phyloP scores from a whole-genome alignment of 2,888 invertebrate genomes.

The Xestia xanthographa region DNA sequence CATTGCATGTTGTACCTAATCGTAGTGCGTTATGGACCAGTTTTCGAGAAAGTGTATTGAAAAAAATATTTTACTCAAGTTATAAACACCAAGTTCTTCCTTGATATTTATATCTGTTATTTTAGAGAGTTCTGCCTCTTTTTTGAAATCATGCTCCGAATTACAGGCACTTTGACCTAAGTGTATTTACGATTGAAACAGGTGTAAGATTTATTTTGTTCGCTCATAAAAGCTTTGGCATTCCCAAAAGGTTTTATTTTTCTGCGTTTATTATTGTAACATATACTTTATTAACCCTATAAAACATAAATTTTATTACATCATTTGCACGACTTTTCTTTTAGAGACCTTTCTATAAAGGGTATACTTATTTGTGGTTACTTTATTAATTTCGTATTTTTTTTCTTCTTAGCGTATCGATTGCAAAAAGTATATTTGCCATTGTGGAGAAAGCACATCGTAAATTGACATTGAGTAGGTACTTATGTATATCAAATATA shows the following conservation, averaged over 20 bases:
- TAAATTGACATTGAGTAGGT: background rate
- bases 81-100: too few relatives aligned
- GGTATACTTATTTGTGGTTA: background rate
- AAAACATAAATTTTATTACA: background rate
- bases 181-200: conserved; percentile 36
- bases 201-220: conserved; percentile 35
- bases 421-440: too few relatives aligned
- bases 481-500: background rate
- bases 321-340: conserved; percentile 1
- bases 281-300: conserved; percentile 1
- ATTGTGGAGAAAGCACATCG: too few relatives aligned
- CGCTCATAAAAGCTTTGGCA: conserved; percentile 20
- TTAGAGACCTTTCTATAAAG: background rate
- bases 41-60: too few relatives aligned
- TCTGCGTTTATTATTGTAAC: conserved; percentile 12
- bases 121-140: too few relatives aligned
- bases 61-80: too few relatives aligned
- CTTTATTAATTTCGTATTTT: background rate
- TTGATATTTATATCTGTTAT: too few relatives aligned
- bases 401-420: too few relatives aligned
- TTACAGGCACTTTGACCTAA: background rate
- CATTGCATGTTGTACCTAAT: too few relatives aligned
- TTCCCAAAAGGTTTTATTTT: conserved; percentile 26
- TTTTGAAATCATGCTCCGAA: background rate
- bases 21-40: too few relatives aligned